A percentile compares a stretch with the other conserved stretches of the same genome.
Conservation (phyloP, 2,797 vertebrate genomes). For the Hydrocynus forskahlii region DNA sequence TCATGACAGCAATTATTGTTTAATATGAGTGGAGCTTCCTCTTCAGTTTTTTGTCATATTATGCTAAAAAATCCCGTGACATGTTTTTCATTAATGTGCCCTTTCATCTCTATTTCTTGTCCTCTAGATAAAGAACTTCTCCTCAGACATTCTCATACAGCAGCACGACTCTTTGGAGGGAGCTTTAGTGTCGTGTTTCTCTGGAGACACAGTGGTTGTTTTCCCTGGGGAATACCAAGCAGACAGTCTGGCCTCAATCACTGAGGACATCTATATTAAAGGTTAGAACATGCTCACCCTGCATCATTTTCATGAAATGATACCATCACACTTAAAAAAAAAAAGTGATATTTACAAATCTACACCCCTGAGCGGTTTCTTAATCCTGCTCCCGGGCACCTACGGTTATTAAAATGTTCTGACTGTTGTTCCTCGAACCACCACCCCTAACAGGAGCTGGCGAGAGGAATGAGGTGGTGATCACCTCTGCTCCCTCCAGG, state of each 20-base stretch:
- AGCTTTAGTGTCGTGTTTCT: conserved; percentile 66
- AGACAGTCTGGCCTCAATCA: conserved; percentile 65
- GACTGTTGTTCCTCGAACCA: no score
- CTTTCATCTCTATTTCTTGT: neutral
- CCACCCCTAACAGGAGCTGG: conserved; percentile 58
- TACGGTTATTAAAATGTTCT: no score
- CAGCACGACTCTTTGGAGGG: conserved; percentile 62
- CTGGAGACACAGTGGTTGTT: conserved; percentile 63
- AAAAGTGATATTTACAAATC: no score
- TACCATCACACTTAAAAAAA: no score
- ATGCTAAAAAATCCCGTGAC: no score
- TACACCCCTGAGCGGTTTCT: no score
- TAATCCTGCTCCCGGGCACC: no score
- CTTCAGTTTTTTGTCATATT: no score
- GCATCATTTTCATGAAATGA: no score
- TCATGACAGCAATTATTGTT: neutral
- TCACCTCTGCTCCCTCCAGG: conserved; percentile 62
- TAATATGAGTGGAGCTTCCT: no score
- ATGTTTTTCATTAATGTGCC: neutral
- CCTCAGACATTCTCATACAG: conserved; percentile 62
- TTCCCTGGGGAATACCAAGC: conserved; percentile 71
- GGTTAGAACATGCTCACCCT: no score
- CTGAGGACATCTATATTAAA: conserved; percentile 68
- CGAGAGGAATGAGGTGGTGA: conserved; percentile 66
- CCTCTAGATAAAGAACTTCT: conserved; percentile 62